Conservation (phyloP, 2,113 vertebrate genomes). For the Crotalus helleri region DNA sequence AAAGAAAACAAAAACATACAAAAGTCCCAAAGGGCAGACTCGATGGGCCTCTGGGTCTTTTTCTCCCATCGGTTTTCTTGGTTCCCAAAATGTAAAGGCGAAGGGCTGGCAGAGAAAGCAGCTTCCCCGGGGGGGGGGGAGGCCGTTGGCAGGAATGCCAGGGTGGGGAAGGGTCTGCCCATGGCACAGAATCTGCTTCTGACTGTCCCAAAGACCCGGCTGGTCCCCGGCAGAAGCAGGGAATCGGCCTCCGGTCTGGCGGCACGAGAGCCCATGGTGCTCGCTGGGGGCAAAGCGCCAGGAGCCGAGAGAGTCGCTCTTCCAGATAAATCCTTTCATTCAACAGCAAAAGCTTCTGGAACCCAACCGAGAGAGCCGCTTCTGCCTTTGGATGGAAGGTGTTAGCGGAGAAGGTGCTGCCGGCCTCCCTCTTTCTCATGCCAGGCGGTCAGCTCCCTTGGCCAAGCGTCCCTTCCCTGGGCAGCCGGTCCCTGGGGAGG, state of each 20-base stretch:
- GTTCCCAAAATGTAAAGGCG: background rate
- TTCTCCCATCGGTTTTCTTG: too few species aligned
- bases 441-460: background rate
- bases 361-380: background rate
- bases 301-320: background rate
- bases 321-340: background rate
- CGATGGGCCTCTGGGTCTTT: background rate
- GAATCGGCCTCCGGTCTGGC: background rate
- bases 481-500: fast-evolving
- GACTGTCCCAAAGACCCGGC: background rate
- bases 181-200: background rate
- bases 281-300: too few species aligned
- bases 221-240: background rate
- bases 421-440: background rate
- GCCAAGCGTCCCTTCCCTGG: background rate
- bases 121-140: background rate
- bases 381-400: background rate
- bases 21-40: background rate
- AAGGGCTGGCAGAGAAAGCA: background rate
- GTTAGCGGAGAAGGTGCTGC: background rate
- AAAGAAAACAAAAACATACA: too few species aligned
- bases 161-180: background rate
- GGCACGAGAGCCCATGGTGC: background rate
- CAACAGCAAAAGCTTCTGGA: background rate
- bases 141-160: background rate